Conservation (phyloP, 2,888 invertebrate species). For the Lathronympha strigana region DNA sequence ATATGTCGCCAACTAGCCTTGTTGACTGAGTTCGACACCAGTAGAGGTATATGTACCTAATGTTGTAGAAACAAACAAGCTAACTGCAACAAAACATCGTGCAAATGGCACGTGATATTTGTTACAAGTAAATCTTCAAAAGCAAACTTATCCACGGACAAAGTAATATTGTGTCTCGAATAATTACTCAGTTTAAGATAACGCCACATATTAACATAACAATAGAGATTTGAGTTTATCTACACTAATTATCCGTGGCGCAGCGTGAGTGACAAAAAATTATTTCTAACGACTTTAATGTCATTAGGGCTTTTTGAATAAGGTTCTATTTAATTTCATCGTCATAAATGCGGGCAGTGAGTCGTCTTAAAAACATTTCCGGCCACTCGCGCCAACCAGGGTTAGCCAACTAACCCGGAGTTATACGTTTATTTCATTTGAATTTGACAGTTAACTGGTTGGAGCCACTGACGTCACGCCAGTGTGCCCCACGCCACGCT, state of each 20-base stretch:
- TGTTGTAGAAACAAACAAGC: conserved; percentile 13
- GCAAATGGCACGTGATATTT: conserved; percentile 21
- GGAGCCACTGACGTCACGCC: too few relatives aligned
- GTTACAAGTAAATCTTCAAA: conserved; percentile 7
- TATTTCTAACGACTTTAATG: neutral
- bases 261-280: neutral
- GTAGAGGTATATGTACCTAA: neutral
- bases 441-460: too few relatives aligned
- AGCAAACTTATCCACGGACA: conserved; percentile 6
- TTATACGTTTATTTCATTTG: too few relatives aligned
- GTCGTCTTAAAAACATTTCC: too few relatives aligned
- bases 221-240: conserved; percentile 3
- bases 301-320: neutral
- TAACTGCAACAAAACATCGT: neutral
- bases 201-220: conserved; percentile 9
- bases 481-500: too few relatives aligned
- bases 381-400: too few relatives aligned
- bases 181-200: conserved; percentile 17
- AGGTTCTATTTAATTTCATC: too few relatives aligned
- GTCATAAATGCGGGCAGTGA: too few relatives aligned
- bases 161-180: neutral
- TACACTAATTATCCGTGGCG: neutral
- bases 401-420: too few relatives aligned
- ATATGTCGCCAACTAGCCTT: too few relatives aligned
- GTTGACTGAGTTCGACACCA: neutral